Conservation (phyloP, 2,888 invertebrate species). For the Rhingia rostrata region DNA sequence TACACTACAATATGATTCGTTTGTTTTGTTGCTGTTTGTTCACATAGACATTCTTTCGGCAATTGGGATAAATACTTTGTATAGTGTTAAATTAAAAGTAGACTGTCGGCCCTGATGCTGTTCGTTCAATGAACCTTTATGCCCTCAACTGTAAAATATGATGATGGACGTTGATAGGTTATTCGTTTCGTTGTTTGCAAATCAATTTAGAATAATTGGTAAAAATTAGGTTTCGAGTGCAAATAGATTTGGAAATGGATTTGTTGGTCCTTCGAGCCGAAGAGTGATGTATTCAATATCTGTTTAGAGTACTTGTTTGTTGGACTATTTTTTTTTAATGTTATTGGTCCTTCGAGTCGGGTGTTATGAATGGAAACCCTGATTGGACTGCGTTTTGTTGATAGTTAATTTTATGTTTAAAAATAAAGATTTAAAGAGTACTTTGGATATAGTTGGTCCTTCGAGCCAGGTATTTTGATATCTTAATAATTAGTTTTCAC, state of each 20-base stretch:
- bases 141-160: conserved; percentile 13
- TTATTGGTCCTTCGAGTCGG: conserved; percentile 14
- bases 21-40: not conserved
- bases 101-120: conserved; percentile 28
- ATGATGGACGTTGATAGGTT: conserved; percentile 30
- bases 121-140: conserved; percentile 51
- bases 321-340: not conserved
- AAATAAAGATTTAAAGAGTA: too few species aligned
- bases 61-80: conserved; percentile 20
- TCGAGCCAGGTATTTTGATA: too few species aligned
- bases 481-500: too few species aligned
- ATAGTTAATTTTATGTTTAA: too few species aligned
- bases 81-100: conserved; percentile 21
- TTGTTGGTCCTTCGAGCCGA: not conserved
- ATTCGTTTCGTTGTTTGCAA: conserved; percentile 36
- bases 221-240: not conserved
- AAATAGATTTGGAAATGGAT: not conserved
- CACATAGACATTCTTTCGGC: conserved; percentile 33
- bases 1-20: conserved; percentile 2
- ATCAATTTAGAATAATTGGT: conserved; percentile 60
- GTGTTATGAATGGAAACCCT: not conserved
- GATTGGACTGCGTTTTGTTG: too few species aligned
- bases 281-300: too few species aligned
- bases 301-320: too few species aligned
- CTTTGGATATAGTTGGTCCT: too few species aligned